Percentiles rank a stretch among this genome's conserved stretches.
Conservation (phyloP, 2,113 vertebrate species). For the Apus apus region DNA sequence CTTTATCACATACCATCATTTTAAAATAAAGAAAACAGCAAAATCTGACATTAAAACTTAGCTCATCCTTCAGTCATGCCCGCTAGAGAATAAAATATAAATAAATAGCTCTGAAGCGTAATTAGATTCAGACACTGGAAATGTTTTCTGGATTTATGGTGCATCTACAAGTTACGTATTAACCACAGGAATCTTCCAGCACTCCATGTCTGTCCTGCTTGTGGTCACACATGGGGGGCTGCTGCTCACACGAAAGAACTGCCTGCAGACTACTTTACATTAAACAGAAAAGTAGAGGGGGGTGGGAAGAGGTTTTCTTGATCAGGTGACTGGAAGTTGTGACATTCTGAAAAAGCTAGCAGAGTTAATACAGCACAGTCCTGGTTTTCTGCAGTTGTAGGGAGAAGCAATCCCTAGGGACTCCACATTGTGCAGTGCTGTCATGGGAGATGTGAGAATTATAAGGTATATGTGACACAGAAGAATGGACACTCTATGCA, state of each 20-base stretch:
- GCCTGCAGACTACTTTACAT: background rate
- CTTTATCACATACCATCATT: background rate
- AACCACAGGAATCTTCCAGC: slow-evolving; percentile 28
- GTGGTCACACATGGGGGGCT: background rate
- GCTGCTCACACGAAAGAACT: background rate
- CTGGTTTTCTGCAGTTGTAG: background rate
- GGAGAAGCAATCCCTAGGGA: background rate
- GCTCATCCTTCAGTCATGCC: slow-evolving; percentile 46
- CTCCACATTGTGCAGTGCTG: background rate
- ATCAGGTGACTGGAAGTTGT: background rate
- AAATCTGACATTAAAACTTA: slow-evolving; percentile 39
- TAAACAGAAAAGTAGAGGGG: background rate
- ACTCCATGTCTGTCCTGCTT: background rate
- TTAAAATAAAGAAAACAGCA: slow-evolving; percentile 25
- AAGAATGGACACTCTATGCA: background rate
- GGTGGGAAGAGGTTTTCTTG: background rate
- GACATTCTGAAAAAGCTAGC: background rate
- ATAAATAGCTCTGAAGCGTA: slow-evolving; percentile 39
- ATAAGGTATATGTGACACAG: background rate
- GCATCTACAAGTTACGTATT: slow-evolving; percentile 31
- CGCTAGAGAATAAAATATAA: slow-evolving; percentile 45
- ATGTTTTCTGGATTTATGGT: slow-evolving; percentile 50
- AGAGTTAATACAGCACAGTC: background rate
- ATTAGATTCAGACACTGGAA: slow-evolving; percentile 55
- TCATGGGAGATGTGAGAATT: background rate